Percentiles rank a stretch among this genome's conserved stretches.
These are phyloP conservation scores for Phaenicophaeus curvirostris DNA, from an alignment of 2,797 vertebrate species.

Conservation along the genomic window DNA sequence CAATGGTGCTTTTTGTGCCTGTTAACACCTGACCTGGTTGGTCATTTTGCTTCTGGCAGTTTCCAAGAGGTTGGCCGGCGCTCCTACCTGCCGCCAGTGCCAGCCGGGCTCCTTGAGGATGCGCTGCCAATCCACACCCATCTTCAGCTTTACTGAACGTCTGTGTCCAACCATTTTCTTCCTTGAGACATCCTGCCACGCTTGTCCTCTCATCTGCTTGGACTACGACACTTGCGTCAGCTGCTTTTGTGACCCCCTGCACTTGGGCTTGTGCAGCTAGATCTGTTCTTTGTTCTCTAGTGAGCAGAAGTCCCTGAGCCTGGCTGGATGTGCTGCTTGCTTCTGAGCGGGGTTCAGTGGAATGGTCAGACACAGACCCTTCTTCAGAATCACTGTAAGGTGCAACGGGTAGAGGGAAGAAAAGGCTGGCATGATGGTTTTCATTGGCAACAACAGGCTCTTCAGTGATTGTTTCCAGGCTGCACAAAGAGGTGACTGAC, in stretches of 20 bases:
- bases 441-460: constrained; percentile 76
- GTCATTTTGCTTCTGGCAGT: not conserved
- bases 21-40: not conserved
- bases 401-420: constrained; percentile 19
- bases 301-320: not conserved
- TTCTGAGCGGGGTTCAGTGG: not conserved
- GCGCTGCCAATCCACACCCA: not conserved
- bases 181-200: not conserved
- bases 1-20: not conserved
- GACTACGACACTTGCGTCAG: not conserved
- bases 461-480: constrained; percentile 85
- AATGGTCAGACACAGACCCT: constrained; percentile 37
- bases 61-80: not conserved
- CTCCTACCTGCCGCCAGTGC: not conserved
- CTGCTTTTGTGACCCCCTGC: not conserved
- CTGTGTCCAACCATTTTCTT: not conserved
- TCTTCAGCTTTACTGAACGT: not conserved
- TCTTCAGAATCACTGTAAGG: constrained; percentile 52
- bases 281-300: not conserved
- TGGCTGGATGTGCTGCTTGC: not conserved
- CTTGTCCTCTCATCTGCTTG: not conserved
- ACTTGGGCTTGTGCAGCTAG: not conserved
- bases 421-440: constrained; percentile 42
- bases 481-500: constrained; percentile 79
- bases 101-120: not conserved